Evolutionary conservation across 2,888 invertebrate species (phyloP).

Genomic region (Drosophila neonasuta): DNA sequence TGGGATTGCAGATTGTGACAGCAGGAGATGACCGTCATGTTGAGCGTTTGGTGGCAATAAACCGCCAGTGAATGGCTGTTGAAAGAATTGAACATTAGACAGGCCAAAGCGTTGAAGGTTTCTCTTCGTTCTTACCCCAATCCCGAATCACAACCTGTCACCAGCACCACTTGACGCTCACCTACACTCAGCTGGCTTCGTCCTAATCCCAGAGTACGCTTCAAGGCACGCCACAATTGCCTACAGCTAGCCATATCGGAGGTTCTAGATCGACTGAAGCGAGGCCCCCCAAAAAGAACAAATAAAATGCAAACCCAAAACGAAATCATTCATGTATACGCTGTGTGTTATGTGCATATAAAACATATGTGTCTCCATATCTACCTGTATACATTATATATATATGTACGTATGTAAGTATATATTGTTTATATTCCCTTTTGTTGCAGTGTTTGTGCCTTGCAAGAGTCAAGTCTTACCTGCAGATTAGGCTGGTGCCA

Average conservation of each 20-base stretch:
- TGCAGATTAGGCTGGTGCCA: constrained; percentile 57
- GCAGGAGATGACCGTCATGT: constrained; percentile 89
- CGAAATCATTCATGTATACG: constrained; percentile 28
- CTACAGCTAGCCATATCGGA: constrained; percentile 54
- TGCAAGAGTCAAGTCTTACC: constrained; percentile 53
- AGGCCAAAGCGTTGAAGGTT: no score
- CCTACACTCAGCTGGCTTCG: constrained; percentile 61
- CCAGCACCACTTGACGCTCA: constrained; percentile 84
- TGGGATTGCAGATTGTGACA: constrained; percentile 85
- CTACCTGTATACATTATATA: constrained; percentile 4
- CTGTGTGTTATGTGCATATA: constrained; percentile 10
- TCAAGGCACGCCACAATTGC: constrained; percentile 55
- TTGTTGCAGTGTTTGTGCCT: constrained; percentile 7
- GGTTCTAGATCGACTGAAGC: constrained; percentile 56
- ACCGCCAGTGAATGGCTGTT: constrained; percentile 79
- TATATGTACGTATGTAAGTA: constrained; percentile 2
- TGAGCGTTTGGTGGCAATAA: constrained; percentile 78
- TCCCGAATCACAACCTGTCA: constrained; percentile 94
- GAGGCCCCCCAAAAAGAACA: constrained; percentile 22
- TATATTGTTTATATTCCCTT: constrained; percentile 3
- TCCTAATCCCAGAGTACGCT: constrained; percentile 55
- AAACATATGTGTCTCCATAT: constrained; percentile 17
- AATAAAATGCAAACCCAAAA: constrained; percentile 54
- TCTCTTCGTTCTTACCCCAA: constrained; percentile 84
- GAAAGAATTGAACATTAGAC: not conserved